Conservation (phyloP, 2,113 vertebrate genomes). For the Bubo bubo region DNA sequence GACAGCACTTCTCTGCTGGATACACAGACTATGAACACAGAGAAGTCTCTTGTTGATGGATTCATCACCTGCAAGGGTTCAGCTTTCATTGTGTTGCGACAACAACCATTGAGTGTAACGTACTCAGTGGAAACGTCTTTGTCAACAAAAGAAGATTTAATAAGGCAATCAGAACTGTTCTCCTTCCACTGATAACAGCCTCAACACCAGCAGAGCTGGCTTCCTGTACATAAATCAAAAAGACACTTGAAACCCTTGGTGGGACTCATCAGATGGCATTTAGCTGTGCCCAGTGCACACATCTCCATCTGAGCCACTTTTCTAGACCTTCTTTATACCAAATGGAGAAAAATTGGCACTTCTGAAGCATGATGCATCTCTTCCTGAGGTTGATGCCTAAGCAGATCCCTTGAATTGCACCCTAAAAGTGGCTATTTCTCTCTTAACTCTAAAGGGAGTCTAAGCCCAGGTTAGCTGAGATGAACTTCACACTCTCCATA, state of each 20-base stretch:
- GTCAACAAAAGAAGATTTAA: not conserved
- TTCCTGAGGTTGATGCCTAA: not conserved
- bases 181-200: not conserved
- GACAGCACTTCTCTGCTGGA: not conserved
- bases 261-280: not conserved
- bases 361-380: not conserved
- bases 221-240: not conserved
- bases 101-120: not conserved
- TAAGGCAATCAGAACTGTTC: not conserved
- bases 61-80: not conserved
- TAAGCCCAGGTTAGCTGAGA: not conserved
- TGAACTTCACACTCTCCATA: not conserved
- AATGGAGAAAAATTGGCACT: not conserved
- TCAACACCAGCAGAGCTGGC: not conserved
- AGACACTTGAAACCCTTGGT: not conserved
- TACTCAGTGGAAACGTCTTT: not conserved
- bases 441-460: not conserved
- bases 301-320: not conserved
- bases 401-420: not conserved
- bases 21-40: not conserved
- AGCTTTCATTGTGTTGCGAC: not conserved
- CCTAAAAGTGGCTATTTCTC: not conserved
- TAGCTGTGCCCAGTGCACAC: not conserved
- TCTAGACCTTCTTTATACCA: not conserved
- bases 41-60: not conserved